phyloP scores from a whole-genome alignment of 2,888 invertebrate genomes.

The Beris morrisii region DNA sequence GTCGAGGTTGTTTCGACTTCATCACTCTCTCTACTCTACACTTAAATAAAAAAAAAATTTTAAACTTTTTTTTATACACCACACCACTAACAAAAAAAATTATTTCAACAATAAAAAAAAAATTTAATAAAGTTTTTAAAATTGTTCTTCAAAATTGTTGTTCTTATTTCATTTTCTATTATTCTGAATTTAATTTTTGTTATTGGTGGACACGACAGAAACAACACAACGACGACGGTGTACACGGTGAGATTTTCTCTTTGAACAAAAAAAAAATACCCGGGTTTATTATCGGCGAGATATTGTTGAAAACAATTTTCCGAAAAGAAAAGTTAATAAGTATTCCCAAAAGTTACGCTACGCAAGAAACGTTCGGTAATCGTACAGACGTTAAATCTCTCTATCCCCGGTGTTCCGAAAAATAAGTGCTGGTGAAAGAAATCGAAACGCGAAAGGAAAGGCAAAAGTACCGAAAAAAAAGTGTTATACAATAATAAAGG shows the following conservation, averaged over 20 bases:
- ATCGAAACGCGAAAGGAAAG: conserved; percentile 22
- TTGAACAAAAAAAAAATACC: too few species aligned
- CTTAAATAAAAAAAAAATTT: conserved; percentile 29
- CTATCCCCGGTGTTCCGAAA: too few species aligned
- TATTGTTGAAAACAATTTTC: too few species aligned
- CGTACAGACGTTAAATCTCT: too few species aligned
- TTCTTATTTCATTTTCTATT: conserved; percentile 9
- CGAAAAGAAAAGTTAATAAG: too few species aligned
- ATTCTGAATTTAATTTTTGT: conserved; percentile 2
- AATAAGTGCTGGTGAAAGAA: conserved; percentile 23
- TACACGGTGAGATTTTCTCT: conserved; percentile 23
- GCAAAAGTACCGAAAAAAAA: conserved; percentile 13
- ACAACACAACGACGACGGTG: conserved; percentile 26
- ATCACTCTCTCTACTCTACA: conserved; percentile 35
- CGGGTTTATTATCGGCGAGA: too few species aligned
- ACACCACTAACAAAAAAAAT: conserved; percentile 24
- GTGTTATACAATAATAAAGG: conserved; percentile 28
- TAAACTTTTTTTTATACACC: conserved; percentile 20
- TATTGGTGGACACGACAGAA: conserved; percentile 24
- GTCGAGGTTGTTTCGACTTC: conserved; percentile 41
- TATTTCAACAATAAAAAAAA: too few species aligned
- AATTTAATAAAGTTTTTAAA: too few species aligned
- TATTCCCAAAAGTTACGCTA: too few species aligned
- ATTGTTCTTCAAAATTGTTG: conserved; percentile 5
- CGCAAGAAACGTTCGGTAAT: too few species aligned